These are phyloP conservation scores for Procambarus virginalis DNA, from an alignment of 1,140 invertebrate species.

Conservation along the genomic window DNA sequence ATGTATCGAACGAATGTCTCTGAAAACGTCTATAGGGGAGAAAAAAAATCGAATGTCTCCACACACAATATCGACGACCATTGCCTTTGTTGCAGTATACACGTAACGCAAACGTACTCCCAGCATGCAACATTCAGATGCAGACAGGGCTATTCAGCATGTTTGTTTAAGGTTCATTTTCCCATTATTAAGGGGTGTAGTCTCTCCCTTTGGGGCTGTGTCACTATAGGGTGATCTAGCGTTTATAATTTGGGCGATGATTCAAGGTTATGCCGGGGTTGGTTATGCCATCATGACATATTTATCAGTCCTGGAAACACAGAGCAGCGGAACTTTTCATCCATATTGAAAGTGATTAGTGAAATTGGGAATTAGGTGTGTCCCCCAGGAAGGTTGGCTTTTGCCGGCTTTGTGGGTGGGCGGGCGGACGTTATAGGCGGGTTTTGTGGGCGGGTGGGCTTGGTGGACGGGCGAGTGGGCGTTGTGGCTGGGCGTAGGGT, in stretches of 20 bases:
- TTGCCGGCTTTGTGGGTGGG: background rate
- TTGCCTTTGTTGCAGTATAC: slow-evolving; percentile 53
- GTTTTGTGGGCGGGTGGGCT: background rate
- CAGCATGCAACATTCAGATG: slow-evolving; percentile 47
- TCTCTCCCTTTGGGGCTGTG: background rate
- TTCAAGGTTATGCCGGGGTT: slow-evolving; percentile 53
- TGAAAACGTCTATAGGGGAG: background rate
- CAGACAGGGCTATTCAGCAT: slow-evolving; percentile 9
- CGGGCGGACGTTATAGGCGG: background rate
- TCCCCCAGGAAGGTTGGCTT: background rate
- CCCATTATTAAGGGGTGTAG: background rate
- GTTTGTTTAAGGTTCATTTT: background rate
- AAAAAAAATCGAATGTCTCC: background rate
- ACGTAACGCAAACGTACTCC: slow-evolving; percentile 43
- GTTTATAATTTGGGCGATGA: slow-evolving; percentile 30
- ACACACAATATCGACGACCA: slow-evolving; percentile 23
- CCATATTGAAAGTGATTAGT: slow-evolving; percentile 31
- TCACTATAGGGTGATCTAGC: background rate
- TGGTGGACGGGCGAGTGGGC: background rate
- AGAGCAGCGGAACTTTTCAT: slow-evolving; percentile 10
- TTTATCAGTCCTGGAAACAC: slow-evolving; percentile 37
- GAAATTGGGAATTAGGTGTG: slow-evolving; percentile 26
- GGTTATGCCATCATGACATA: slow-evolving; percentile 40
- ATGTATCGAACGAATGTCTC: background rate
- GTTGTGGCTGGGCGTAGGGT: background rate